Conservation (phyloP, 1,140 invertebrate species). For the Battus philenor region DNA sequence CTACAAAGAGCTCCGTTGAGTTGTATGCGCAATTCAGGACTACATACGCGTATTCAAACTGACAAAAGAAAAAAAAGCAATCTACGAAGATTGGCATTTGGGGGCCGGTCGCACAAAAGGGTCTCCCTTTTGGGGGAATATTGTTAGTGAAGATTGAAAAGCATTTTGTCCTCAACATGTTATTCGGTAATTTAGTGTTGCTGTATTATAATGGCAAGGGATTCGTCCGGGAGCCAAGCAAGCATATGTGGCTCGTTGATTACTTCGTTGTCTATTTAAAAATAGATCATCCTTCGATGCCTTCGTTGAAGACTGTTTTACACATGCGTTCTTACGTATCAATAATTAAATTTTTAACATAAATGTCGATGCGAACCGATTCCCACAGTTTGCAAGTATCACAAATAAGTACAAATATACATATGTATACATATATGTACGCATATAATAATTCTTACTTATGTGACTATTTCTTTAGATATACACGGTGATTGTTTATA, state of each 20-base stretch:
- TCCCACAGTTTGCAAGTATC: no score
- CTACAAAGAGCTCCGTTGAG: conserved; percentile 59
- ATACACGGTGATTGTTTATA: no score
- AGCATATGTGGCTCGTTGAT: conserved; percentile 63
- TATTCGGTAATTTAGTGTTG: conserved; percentile 70
- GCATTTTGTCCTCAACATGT: conserved; percentile 71
- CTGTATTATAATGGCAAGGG: conserved; percentile 61
- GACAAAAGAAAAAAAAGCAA: conserved; percentile 74
- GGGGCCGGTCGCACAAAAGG: conserved; percentile 53
- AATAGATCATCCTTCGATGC: no score
- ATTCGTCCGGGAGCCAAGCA: conserved; percentile 53
- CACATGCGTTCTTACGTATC: no score
- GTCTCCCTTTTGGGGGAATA: conserved; percentile 58
- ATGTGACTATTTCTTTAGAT: no score
- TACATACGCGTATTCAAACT: conserved; percentile 70
- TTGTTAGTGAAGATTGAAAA: conserved; percentile 68
- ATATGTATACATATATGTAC: no score
- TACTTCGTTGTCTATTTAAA: no score
- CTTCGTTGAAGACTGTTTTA: no score
- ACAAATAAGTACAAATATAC: no score
- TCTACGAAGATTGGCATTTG: conserved; percentile 70
- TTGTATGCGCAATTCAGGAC: conserved; percentile 38
- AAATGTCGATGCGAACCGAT: no score
- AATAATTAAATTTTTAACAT: no score
- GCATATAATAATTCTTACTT: no score